Evolutionary conservation across 2,797 vertebrate genomes (phyloP), one percentile per base, ranked within the genome.

Genomic region (Parauchenoglanis ngamensis): DNA sequence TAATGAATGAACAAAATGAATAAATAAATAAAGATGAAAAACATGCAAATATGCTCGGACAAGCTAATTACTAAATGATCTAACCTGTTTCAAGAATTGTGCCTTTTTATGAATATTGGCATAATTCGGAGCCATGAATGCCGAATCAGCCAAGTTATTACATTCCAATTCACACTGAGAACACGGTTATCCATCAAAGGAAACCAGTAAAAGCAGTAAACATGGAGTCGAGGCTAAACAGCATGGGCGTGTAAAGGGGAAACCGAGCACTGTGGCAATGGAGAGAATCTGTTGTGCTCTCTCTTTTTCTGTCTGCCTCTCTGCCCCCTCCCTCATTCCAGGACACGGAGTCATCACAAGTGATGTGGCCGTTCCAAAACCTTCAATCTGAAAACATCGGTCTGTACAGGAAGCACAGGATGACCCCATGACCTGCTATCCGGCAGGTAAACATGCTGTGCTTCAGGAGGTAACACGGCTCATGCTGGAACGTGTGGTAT

Each of bases 401-500:
- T 49, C 59, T 82, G 56, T 13, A 72, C 59, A 78, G 83, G 28
- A 83, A 57, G 28, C 63, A 56, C 57, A 67, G 13, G 57, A n/a
- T 87, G 70, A 80, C 88, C 88, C 28, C 28, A 52, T 68, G 76
- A 87, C 68, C 83, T 19, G 56, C 21, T 17, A 81, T 46, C 7
- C 7, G 73, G 10, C 21, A 87, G 65, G 31, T 78, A 79, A 68
- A 79, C 54, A 56, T 25, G 11, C 70, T n/a, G 40, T 12, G 67
- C 40, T 63, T 85, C 19, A 65, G 10, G 40, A 35, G 11, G 21
- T 1, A 56, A 56, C 15, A 23, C 5, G 1, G 25, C 44, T 75
- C 31, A 35, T 15, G 56, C 40, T 67, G 35, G 13, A 68, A 57
- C 12, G 28, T 35, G 59, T 13, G 4, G 2, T 17, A 61, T 17